These are phyloP conservation scores for Coenonympha arcania DNA, from an alignment of 2,888 invertebrate species.

Conservation along the genomic window DNA sequence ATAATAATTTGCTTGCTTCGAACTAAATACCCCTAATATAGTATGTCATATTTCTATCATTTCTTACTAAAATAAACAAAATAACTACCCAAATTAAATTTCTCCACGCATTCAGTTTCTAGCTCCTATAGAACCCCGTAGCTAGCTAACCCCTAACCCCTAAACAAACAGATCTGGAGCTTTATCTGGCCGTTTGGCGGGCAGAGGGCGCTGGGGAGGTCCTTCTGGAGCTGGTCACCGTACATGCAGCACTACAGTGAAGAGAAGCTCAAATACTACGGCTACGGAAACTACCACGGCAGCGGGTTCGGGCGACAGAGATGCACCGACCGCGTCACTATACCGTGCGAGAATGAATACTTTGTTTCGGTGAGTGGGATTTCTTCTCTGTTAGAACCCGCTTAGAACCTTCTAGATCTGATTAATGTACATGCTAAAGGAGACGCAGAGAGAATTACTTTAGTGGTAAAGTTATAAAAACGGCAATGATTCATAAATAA, in stretches of 20 bases:
- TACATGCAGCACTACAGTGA: conserved; percentile 58
- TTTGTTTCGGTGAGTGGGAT: conserved; percentile 78
- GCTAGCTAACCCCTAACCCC: conserved; percentile 49
- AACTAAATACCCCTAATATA: too few relatives aligned
- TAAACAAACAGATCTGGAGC: conserved; percentile 57
- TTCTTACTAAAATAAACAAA: background rate
- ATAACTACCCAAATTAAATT: background rate
- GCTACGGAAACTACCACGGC: conserved; percentile 56
- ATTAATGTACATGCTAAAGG: too few relatives aligned
- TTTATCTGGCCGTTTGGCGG: conserved; percentile 55
- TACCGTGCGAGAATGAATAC: conserved; percentile 89
- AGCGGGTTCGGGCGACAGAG: conserved; percentile 57
- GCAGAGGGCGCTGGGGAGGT: conserved; percentile 34
- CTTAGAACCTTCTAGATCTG: background rate
- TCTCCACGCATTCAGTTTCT: background rate
- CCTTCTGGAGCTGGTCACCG: conserved; percentile 55
- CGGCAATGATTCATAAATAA: too few relatives aligned
- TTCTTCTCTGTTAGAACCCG: too few relatives aligned
- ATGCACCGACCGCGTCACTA: conserved; percentile 82
- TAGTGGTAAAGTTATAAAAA: too few relatives aligned
- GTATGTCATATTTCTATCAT: too few relatives aligned
- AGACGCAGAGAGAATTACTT: too few relatives aligned
- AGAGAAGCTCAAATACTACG: conserved; percentile 50
- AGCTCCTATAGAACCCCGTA: conserved; percentile 38
- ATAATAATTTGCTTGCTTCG: too few relatives aligned